Evolutionary conservation across 2,113 vertebrate genomes (phyloP).

Genomic region (Scopus umbretta): DNA sequence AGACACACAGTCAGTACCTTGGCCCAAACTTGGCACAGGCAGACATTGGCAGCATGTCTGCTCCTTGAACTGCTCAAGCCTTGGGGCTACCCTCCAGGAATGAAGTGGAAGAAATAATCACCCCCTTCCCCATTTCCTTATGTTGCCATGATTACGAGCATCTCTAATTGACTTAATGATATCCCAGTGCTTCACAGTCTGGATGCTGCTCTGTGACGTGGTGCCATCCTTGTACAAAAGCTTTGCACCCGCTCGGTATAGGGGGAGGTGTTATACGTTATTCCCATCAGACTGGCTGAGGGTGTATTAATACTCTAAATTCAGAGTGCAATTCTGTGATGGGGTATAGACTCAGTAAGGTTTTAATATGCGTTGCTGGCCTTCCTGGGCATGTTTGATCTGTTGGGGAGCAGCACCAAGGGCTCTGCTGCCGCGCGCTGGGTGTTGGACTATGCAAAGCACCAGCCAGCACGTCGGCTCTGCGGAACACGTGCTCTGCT

Average conservation of each 20-base stretch:
- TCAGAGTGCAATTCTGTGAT: neutral
- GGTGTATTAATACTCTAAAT: rapidly evolving
- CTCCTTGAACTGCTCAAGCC: neutral
- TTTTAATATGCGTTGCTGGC: rapidly evolving
- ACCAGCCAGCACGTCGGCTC: neutral
- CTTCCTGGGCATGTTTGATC: too few relatives aligned
- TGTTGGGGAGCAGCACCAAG: neutral
- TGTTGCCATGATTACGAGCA: neutral
- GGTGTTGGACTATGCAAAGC: neutral
- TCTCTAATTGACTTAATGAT: neutral
- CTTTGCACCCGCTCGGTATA: rapidly evolving
- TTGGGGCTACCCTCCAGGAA: neutral
- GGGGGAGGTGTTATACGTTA: neutral
- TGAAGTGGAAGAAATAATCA: neutral
- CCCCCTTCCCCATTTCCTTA: neutral
- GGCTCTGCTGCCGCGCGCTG: neutral
- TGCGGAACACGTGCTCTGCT: rapidly evolving
- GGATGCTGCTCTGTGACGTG: neutral
- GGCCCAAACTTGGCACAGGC: neutral
- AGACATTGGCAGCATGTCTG: neutral
- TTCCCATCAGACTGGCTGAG: neutral
- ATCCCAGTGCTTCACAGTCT: neutral
- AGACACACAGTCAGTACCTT: neutral
- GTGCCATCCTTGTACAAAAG: neutral
- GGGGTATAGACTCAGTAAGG: neutral